A percentile compares a stretch with the other conserved stretches of the same genome.
Evolutionary conservation across 2,888 invertebrate species (phyloP).

Genomic region (Holacanthella duospinosa): DNA sequence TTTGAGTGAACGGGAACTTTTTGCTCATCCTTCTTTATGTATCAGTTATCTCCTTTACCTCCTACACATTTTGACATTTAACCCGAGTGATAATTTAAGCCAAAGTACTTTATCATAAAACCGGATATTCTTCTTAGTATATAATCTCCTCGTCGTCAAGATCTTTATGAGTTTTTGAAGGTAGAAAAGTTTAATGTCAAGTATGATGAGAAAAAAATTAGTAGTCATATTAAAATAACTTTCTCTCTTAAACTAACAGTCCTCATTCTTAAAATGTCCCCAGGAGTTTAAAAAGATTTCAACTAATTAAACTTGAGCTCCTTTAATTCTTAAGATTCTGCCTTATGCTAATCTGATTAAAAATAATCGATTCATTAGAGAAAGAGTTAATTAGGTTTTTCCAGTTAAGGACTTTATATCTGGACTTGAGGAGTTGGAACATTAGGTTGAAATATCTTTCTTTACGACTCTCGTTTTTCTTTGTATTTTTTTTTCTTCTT

Average conservation of each 20-base stretch:
- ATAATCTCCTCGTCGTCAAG: background rate
- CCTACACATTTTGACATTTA: background rate
- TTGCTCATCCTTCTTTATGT: background rate
- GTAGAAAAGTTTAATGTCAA: background rate
- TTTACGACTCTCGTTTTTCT: no score
- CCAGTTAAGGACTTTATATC: background rate
- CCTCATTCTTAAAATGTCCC: background rate
- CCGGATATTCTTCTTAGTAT: background rate
- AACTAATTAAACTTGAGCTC: background rate
- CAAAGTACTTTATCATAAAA: background rate
- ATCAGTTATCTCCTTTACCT: no score
- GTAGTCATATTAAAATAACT: background rate
- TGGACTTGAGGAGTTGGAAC: background rate
- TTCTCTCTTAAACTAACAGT: background rate
- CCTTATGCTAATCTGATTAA: slow-evolving; percentile 6
- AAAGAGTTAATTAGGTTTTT: background rate
- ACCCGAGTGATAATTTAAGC: background rate
- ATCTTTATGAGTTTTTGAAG: background rate
- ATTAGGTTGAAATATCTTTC: no score
- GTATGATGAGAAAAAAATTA: background rate
- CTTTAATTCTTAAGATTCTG: background rate
- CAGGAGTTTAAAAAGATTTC: background rate
- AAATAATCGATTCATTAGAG: background rate
- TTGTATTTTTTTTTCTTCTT: background rate
- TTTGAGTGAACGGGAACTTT: background rate